Percentiles rank a stretch among this genome's conserved stretches.
Evolutionary conservation across 2,113 vertebrate species (phyloP).

Genomic region (Procapra przewalskii): DNA sequence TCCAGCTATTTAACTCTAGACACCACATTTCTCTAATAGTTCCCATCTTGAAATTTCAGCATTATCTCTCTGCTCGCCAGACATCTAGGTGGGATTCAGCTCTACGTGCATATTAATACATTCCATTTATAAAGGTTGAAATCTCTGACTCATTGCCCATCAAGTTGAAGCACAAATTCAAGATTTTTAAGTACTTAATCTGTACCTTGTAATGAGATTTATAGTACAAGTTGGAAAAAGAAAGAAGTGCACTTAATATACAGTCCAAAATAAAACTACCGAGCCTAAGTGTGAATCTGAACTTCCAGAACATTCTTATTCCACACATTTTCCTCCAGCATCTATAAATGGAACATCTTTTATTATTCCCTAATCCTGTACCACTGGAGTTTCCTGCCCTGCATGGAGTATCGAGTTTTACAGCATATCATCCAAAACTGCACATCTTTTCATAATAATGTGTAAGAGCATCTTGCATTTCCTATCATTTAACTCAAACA

Average conservation of each 20-base stretch:
- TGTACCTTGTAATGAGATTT: conserved; percentile 67
- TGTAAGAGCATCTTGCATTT: neutral
- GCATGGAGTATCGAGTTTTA: neutral
- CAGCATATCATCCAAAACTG: neutral
- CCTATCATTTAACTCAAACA: neutral
- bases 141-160: conserved; percentile 64
- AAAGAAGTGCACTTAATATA: conserved; percentile 33
- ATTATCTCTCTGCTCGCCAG: conserved; percentile 13
- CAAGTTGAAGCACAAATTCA: conserved; percentile 62
- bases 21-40: neutral
- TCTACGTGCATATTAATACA: conserved; percentile 48
- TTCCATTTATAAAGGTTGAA: conserved; percentile 62
- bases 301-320: neutral
- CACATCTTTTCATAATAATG: neutral
- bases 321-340: neutral
- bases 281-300: neutral
- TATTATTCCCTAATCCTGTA: neutral
- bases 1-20: neutral
- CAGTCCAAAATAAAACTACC: conserved; percentile 41
- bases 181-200: conserved; percentile 70
- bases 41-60: neutral
- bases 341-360: neutral
- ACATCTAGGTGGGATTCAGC: conserved; percentile 52
- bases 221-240: conserved; percentile 49
- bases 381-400: neutral